These are phyloP conservation scores for Heterotis niloticus DNA, from an alignment of 2,113 vertebrate genomes.

Conservation along the genomic window DNA sequence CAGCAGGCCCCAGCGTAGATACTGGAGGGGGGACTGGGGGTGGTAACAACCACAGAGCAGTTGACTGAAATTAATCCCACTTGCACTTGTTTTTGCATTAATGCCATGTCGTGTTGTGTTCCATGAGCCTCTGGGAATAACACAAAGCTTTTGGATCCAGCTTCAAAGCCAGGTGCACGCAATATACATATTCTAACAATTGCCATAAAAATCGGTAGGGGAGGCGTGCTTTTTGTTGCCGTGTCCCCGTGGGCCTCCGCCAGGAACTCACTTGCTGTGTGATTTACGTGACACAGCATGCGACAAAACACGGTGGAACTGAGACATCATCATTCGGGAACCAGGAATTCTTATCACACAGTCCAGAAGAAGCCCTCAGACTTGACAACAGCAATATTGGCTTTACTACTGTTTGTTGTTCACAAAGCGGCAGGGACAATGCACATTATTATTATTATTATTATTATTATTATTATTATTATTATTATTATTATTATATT, in stretches of 20 bases:
- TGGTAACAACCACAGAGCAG: background rate
- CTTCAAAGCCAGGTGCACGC: slow-evolving; percentile 51
- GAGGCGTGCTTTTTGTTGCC: background rate
- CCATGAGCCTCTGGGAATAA: slow-evolving; percentile 50
- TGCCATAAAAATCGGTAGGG: slow-evolving; percentile 1
- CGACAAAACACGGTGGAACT: background rate
- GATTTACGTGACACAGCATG: slow-evolving; percentile 14
- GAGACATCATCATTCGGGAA: background rate
- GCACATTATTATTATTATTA: background rate
- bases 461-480: background rate
- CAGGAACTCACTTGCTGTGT: slow-evolving; percentile 11
- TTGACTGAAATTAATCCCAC: background rate
- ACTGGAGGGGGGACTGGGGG: background rate
- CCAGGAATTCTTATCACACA: background rate
- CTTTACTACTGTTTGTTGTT: too few species aligned
- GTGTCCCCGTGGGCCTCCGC: background rate
- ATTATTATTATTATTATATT: too few species aligned
- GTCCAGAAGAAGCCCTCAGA: background rate
- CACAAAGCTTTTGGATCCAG: slow-evolving; percentile 49
- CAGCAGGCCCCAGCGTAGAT: background rate
- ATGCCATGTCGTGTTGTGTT: background rate
- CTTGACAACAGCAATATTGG: background rate
- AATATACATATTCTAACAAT: slow-evolving; percentile 40
- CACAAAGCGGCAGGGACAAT: background rate
- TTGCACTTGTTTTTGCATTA: background rate